Conservation (phyloP, 92 coral and sea anemone genomes). For the Epizoanthus scotinus region DNA sequence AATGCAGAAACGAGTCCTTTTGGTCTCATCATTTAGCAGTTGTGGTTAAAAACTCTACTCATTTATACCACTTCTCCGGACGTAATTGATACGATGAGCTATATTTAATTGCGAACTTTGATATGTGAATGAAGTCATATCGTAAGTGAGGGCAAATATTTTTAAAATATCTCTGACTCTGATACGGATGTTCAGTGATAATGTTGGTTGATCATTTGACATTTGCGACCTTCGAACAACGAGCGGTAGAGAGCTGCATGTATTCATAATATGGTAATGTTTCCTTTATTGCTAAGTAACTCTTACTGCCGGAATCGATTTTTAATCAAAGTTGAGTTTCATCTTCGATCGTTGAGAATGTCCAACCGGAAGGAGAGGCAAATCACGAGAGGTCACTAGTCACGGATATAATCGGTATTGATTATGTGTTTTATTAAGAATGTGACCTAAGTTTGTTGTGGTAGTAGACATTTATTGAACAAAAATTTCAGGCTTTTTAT, state of each 20-base stretch:
- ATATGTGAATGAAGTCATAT: neutral
- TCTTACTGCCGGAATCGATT: neutral
- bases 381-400: neutral
- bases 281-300: neutral
- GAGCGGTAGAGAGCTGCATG: neutral
- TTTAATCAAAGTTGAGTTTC: neutral
- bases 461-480: no score
- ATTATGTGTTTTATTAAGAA: no score
- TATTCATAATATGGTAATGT: neutral
- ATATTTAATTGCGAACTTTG: neutral
- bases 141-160: neutral
- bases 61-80: no score
- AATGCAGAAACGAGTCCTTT: no score
- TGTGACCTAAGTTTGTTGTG: no score
- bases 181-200: no score
- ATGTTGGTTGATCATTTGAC: conserved; percentile 1
- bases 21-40: no score
- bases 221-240: neutral
- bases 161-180: neutral
- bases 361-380: neutral
- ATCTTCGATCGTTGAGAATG: neutral
- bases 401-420: neutral
- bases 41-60: no score
- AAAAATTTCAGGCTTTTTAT: no score
- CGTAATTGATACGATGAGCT: no score